Conservation (phyloP, 1,140 invertebrate genomes). For the Drusus annulatus region DNA sequence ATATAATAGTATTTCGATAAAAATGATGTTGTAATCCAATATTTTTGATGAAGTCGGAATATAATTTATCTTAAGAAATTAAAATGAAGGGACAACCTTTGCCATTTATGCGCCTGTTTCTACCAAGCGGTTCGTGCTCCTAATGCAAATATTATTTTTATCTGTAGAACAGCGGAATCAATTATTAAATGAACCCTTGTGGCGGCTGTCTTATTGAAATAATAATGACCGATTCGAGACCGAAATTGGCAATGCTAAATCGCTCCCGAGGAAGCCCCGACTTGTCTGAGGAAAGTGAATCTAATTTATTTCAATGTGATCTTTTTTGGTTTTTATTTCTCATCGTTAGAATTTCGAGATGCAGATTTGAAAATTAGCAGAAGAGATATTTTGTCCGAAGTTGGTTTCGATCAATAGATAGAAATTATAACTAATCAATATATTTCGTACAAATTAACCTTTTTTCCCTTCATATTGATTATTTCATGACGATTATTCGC, state of each 20-base stretch:
- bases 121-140: conserved; percentile 1
- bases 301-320: not conserved
- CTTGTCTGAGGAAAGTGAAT: conserved; percentile 2
- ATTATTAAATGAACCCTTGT: conserved; percentile 38
- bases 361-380: too few species aligned
- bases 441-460: too few species aligned
- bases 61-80: not conserved
- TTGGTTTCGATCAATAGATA: too few species aligned
- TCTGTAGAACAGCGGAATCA: conserved; percentile 53
- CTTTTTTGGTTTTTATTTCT: too few species aligned
- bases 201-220: conserved; percentile 53
- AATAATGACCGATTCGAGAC: conserved; percentile 36
- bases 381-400: too few species aligned
- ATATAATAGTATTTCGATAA: too few species aligned
- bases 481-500: too few species aligned
- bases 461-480: too few species aligned
- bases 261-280: not conserved
- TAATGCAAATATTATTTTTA: conserved; percentile 59
- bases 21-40: too few species aligned
- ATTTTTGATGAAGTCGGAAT: too few species aligned
- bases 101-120: conserved; percentile 15
- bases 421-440: too few species aligned
- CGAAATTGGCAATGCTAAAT: conserved; percentile 28
- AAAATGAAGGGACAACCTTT: not conserved
- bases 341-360: too few species aligned